Evolutionary conservation across 2,797 vertebrate species (phyloP).

Genomic region (Botia almorhae): DNA sequence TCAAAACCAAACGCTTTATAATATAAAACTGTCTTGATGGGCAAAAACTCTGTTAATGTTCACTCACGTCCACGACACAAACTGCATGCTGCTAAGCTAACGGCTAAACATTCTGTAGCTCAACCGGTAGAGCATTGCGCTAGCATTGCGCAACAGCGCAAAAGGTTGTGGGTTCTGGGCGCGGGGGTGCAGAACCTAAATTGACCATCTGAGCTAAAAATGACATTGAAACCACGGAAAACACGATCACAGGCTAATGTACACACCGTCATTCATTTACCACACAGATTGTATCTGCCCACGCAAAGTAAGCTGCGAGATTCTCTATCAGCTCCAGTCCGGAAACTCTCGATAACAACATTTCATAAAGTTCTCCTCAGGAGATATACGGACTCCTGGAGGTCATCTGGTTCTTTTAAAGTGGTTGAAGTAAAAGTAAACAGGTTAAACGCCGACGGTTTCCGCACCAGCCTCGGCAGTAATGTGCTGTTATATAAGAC

Average conservation of each 20-base stretch:
- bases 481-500: constrained; percentile 34
- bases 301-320: constrained; percentile 12
- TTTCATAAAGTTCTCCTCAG: constrained; percentile 26
- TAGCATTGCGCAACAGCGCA: too few species aligned
- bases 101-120: too few species aligned
- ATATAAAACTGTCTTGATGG: neutral
- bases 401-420: constrained; percentile 8
- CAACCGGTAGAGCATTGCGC: too few species aligned
- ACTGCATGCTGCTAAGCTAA: too few species aligned
- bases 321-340: constrained; percentile 4
- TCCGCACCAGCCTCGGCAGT: neutral
- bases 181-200: constrained; percentile 31
- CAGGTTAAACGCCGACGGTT: neutral
- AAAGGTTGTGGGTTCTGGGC: neutral
- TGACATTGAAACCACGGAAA: constrained; percentile 40
- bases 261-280: constrained; percentile 45
- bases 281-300: constrained; percentile 46
- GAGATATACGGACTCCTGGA: constrained; percentile 13
- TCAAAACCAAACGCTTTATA: neutral
- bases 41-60: neutral
- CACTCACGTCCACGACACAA: neutral
- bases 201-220: constrained; percentile 26
- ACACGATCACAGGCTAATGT: constrained; percentile 21
- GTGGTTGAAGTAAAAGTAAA: constrained; percentile 14
- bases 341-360: constrained; percentile 18